These are phyloP conservation scores for Malacosoma neustria DNA, from an alignment of 2,888 invertebrate genomes.

Conservation along the genomic window DNA sequence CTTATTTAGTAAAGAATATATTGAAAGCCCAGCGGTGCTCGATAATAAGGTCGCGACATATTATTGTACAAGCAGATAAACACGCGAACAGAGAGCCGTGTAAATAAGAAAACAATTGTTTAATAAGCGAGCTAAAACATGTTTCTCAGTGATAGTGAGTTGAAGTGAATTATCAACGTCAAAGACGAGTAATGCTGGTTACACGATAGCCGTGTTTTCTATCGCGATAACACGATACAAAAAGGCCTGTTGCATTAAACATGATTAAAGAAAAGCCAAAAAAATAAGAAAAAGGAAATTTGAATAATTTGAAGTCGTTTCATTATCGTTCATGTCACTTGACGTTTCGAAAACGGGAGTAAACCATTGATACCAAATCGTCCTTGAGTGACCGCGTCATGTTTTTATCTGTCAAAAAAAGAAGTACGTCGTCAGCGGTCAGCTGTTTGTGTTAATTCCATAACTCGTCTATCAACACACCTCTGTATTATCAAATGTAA, in stretches of 20 bases:
- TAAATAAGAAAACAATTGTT: not conserved
- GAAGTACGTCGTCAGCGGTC: conserved; percentile 59
- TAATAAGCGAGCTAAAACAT: conserved; percentile 11
- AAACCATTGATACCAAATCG: conserved; percentile 50
- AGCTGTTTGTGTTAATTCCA: conserved; percentile 68
- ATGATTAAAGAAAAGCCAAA: not conserved
- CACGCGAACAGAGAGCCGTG: not conserved
- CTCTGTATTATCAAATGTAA: conserved; percentile 22
- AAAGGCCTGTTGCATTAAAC: conserved; percentile 26
- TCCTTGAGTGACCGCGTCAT: conserved; percentile 69
- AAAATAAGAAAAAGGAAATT: too few species aligned
- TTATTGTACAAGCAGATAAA: not conserved
- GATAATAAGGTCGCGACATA: not conserved
- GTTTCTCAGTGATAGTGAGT: conserved; percentile 21
- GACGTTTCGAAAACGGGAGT: conserved; percentile 53
- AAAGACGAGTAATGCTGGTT: conserved; percentile 19
- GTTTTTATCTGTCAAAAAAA: conserved; percentile 63
- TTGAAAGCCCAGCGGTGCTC: not conserved
- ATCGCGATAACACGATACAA: conserved; percentile 53
- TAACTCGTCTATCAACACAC: conserved; percentile 62
- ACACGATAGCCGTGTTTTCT: conserved; percentile 62
- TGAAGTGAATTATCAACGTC: conserved; percentile 14
- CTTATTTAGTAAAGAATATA: not conserved
- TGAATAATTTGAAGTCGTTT: conserved; percentile 16
- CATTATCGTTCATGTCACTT: conserved; percentile 33